Base-by-base conservation (phyloP, 2,797 vertebrate genomes). In the Peromyscus attwateri region DNA sequence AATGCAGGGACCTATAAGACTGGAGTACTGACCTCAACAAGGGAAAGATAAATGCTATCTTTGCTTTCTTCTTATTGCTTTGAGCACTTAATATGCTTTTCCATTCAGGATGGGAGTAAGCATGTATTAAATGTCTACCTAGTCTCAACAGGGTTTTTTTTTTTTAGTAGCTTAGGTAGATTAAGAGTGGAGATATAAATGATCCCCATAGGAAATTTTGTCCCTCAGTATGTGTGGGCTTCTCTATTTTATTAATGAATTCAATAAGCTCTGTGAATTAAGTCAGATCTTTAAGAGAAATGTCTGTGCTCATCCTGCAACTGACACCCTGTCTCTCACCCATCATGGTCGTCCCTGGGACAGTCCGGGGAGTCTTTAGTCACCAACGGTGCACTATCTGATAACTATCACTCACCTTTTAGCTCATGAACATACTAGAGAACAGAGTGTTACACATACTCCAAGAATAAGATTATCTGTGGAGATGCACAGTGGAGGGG, bases 381-480 rank as follows among this genome's bases (percentile, higher is more conserved):
- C 21, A 31, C 14, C 60, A 34, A 73, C 89, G 46, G 73, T 62
- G 52, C 52, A 60, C n/a, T 89, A 21, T 31, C 81, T 87, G 68
- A 40, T 27, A 71, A 49, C n/a, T 21, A 17, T 81, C 60, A 19
- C 76, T 94, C 40, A 81, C 80, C 83, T 95, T 93, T 92, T 49
- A 85, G 66, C 90, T 88, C 82, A 16, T 57, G 27, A 92, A 76
- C 97, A 91, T 25, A 10, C 23, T 23, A 12, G 93, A 94, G 66
- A 95, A 94, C 46, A 95, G 87, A 91, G 94, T 55, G 52, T 73
- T 17, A 70, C 49, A 93, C 21, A 87, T 4, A 25, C 40, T 92
- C 52, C 52, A 34, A 95, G 93, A 94, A 85, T 37, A 3, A 34
- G 40, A 96, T 95, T 87, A 76, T 87, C 90, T 84, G 64, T 16